Base-by-base conservation (phyloP, 1,140 invertebrate species). In the Lerema accius region DNA sequence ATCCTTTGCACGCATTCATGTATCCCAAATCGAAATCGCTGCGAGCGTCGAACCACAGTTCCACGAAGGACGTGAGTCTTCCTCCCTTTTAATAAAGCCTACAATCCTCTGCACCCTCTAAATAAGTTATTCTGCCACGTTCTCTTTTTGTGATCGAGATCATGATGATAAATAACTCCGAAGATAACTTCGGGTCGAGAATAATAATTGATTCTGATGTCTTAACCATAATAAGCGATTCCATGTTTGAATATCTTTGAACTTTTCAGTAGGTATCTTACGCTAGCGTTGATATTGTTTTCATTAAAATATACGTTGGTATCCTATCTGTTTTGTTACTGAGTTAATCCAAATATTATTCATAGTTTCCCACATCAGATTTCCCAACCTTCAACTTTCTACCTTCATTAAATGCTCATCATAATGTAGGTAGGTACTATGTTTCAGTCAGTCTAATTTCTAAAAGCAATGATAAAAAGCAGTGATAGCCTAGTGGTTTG, bases 11-110 rank as follows among this genome's bases (percentile, higher is more conserved):
- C 80, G 87, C 82, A 86, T 85, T 82, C 87, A 88, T 87, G 84
- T 90, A 87, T 84, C 86, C 86, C 75, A 88, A 90, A 88, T 87
- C 83, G 81, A 88, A 90, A 88, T 86, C 84, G 85, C 82, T 89
- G 61, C 79, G 71, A 83, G 84, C 82, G 76, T 78, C 80, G 51
- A 59, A 55, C 62, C 60, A 48, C 53, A 50, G 55, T 65, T 49
- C 19, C 35, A 65, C 69, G 72, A 50, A 42, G 65, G 55, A 85
- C 71, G 76, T 71, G 64, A 39, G 49, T 77, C 65, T 76, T 64
- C 49, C 42, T 11, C 63, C 62, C 37, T 51, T 11, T 19, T 10
- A 39, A 79, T 81, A 88, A 76, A 78, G 73, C 51, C 43, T 37
- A 82, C 13, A 77, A 55, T 87, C 60, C 70, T 23, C 28, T 87